Evolutionary conservation across 1,140 invertebrate genomes (phyloP), one percentile per base, ranked within the genome.

Genomic region (Neotoxoptera formosana): DNA sequence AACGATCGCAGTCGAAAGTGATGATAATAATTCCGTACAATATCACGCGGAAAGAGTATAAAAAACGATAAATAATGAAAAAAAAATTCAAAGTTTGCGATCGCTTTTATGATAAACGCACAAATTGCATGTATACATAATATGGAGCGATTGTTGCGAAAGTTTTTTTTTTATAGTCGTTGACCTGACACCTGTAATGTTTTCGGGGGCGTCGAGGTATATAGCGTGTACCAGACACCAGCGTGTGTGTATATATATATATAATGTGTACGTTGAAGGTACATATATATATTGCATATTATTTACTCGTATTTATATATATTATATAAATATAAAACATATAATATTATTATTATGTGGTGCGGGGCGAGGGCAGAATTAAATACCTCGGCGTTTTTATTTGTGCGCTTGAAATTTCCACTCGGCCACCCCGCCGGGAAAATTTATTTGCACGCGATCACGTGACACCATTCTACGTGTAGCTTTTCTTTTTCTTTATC

Each of bases 361-460:
- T 83, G n/a, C 34, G 30, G 87, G 25, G 20, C 11, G 20, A 89
- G 36, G 21, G 89, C 36, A 60, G 36, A 93, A 93, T 84, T 92
- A 91, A 91, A 93, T 87, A 93, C 47, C 30, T 53, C 60, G 2
- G n/a, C 83, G 25, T 76, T 87, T 88, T 87, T 56, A 93, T 60
- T 93, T 45, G 47, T 60, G 53, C 89, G 89, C 56, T 67, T 67
- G 25, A 67, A 67, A 60, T 67, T 67, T 90, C 56, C 56, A 30
- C 51, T 89, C 34, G 51, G 34, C n/a, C 20, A 9, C 8, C 7
- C 67, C n/a, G 7, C 8, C 30, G 14, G n/a, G 41, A 17, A 51
- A 83, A 92, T 93, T 48, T 90, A 88, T 90, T 91, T 53, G 67
- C 89, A 89, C 86, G 86, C 93, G 36, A 88, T 88, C 90, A 90